phyloP scores from a whole-genome alignment of 2,797 vertebrate genomes.

The Rhinichthys osculus region DNA sequence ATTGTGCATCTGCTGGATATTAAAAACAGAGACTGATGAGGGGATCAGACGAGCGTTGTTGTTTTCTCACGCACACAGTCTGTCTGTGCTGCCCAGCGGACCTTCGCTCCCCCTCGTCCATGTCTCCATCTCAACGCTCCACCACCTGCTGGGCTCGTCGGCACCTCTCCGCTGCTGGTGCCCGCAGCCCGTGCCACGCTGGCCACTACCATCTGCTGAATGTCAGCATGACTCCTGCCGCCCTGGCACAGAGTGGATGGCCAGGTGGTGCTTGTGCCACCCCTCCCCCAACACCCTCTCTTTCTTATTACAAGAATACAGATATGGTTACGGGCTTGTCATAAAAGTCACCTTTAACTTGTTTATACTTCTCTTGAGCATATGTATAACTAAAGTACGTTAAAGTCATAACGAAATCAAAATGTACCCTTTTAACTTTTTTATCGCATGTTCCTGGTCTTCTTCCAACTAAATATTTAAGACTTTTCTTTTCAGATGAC shows the following conservation, averaged over 20 bases:
- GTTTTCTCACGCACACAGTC: constrained; percentile 35
- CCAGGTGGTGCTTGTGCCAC: constrained; percentile 66
- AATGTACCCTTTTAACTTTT: background rate
- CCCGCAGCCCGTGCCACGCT: constrained; percentile 54
- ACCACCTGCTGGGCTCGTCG: constrained; percentile 37
- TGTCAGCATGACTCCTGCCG: constrained; percentile 67
- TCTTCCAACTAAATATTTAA: background rate
- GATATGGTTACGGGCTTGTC: background rate
- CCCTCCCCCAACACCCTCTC: background rate
- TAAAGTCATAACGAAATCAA: constrained; percentile 10
- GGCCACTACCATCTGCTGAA: constrained; percentile 71
- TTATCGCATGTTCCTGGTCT: background rate
- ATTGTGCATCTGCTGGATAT: constrained; percentile 56
- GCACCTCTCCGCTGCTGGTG: constrained; percentile 32
- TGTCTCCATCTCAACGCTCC: constrained; percentile 10
- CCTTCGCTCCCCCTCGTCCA: constrained; percentile 7
- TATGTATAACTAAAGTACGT: background rate
- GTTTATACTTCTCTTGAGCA: background rate
- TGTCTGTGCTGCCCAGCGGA: constrained; percentile 11
- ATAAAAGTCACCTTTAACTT: constrained; percentile 39
- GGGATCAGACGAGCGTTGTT: constrained; percentile 36
- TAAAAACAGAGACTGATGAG: constrained; percentile 60
- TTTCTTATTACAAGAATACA: constrained; percentile 4
- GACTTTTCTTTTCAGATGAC: background rate
- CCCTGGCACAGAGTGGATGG: constrained; percentile 66